Evolutionary conservation across 2,888 invertebrate genomes (phyloP), one percentile per base, ranked within the genome.

Genomic region (Drosophila anceps): DNA sequence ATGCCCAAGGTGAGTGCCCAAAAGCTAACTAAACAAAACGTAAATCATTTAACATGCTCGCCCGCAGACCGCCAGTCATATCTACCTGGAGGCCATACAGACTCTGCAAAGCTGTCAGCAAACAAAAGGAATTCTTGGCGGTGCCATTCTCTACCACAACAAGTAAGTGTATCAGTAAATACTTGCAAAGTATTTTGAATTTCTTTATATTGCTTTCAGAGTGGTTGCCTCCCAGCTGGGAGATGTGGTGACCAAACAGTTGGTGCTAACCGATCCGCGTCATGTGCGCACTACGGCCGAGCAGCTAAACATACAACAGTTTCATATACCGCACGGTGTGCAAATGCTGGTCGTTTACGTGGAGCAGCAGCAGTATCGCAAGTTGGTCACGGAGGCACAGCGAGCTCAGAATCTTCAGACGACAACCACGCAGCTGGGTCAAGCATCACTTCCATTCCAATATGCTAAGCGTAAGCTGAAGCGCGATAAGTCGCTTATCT

Each of bases 31-130:
- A 9, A 41, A 0, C 9, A 9, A 9, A 2, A 12, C 4, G 18
- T 41, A 9, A 55, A 13, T 55, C 37, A 37, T 27, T 15, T 31
- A 10, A 5, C 10, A 0, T 9, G 0, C 13, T 35, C 29, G 18
- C 48, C 24, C 43, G 13, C 93, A 98, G 97, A 97, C 96, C 92
- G 97, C 96, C 37, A 96, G 96, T 84, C 96, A 96, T 79, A 95
- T 98, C 72, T 98, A 96, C 92, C 94, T 98, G 92, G 97, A 97
- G 93, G 96, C 98, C 1, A 96, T 97, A 93, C 96, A 98, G 92
- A 95, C 98, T 67, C 93, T 98, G 72, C 97, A 98, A 88, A 95
- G 96, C 80, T 97, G 97, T 90, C 96, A 97, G 91, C 95, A 95
- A 91, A 95, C 95, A 61, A 95, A 94, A 80, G 96, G 96, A 37